These are phyloP conservation scores for Pogona vitticeps DNA, from an alignment of 2,113 vertebrate genomes.

Conservation along the genomic window DNA sequence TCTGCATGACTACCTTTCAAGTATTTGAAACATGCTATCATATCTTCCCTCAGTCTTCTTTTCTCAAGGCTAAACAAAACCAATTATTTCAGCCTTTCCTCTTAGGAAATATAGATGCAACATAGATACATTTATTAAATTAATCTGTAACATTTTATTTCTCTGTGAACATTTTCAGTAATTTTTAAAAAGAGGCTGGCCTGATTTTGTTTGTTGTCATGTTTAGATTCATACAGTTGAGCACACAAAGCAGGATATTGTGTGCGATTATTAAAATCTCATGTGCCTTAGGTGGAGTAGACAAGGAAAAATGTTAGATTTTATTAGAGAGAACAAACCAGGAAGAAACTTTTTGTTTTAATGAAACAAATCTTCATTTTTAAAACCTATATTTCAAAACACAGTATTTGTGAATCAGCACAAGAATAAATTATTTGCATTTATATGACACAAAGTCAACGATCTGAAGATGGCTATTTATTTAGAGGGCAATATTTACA, in stretches of 20 bases:
- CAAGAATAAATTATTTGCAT: neutral
- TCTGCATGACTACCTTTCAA: too few species aligned
- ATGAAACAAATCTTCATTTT: neutral
- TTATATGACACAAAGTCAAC: neutral
- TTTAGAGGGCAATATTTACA: neutral
- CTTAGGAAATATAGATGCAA: too few species aligned
- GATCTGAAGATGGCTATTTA: neutral
- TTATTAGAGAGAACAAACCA: neutral
- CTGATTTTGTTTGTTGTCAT: slow-evolving; percentile 9
- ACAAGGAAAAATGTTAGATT: neutral
- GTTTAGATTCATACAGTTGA: slow-evolving; percentile 26
- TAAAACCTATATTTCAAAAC: neutral
- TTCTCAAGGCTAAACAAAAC: too few species aligned
- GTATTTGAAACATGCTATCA: too few species aligned
- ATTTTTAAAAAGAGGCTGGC: neutral
- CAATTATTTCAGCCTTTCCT: too few species aligned
- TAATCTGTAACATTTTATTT: slow-evolving; percentile 9
- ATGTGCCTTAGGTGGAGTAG: slow-evolving; percentile 2
- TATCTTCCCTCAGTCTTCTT: too few species aligned
- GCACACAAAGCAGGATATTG: neutral
- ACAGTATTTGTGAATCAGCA: slow-evolving; percentile 5
- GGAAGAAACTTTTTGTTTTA: neutral
- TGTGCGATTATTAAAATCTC: slow-evolving; percentile 20
- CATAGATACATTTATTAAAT: slow-evolving; percentile 33
- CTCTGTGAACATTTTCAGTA: slow-evolving; percentile 10